phyloP scores from a whole-genome alignment of 2,888 invertebrate species.

The Petrolisthes manimaculis region DNA sequence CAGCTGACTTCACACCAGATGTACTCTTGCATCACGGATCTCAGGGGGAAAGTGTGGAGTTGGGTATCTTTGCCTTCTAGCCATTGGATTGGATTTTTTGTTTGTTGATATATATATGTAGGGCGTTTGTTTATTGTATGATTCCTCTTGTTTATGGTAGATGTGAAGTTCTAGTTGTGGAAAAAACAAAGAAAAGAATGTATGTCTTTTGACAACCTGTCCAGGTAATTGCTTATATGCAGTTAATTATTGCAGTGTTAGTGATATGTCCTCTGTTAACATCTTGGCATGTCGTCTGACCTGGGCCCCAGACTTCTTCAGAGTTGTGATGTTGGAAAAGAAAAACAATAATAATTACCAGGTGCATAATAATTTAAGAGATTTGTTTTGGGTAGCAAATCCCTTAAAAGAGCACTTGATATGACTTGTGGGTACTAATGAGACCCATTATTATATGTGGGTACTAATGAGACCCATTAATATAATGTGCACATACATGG shows the following conservation, averaged over 20 bases:
- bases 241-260: constrained; percentile 16
- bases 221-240: constrained; percentile 17
- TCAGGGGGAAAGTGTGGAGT: constrained; percentile 44
- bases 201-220: constrained; percentile 30
- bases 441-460: not conserved
- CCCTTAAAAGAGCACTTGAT: constrained; percentile 21
- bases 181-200: not conserved
- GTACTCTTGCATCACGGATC: constrained; percentile 40
- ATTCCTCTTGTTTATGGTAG: constrained; percentile 44
- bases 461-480: not conserved
- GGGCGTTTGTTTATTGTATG: constrained; percentile 43
- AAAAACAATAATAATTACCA: not conserved
- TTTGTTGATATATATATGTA: constrained; percentile 52
- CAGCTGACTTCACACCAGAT: constrained; percentile 43
- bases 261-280: constrained; percentile 33
- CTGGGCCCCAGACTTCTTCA: constrained; percentile 45
- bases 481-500: constrained; percentile 24
- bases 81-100: not conserved
- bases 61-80: constrained; percentile 39
- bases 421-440: not conserved
- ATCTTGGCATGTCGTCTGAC: constrained; percentile 29
- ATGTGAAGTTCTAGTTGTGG: constrained; percentile 44
- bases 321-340: constrained; percentile 27
- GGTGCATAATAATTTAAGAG: not conserved
- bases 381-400: constrained; percentile 41